Evolutionary conservation across 2,797 vertebrate species (phyloP), one percentile per base, ranked within the genome.

Genomic region (Pachyuromys duprasi): DNA sequence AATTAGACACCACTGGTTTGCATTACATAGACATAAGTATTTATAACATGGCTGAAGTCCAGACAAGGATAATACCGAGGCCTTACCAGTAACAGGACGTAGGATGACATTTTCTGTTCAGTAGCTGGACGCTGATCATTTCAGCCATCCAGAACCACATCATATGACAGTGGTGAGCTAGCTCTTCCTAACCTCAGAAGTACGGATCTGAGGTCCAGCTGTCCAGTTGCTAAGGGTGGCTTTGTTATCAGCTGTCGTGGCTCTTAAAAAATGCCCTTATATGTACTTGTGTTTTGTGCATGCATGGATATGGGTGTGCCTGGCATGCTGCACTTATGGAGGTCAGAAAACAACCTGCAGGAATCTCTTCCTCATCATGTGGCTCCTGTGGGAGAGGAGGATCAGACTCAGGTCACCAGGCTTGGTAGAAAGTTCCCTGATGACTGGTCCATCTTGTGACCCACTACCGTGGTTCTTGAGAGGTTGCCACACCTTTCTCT

Each of bases 91-190:
- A 75, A 89, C 2, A 91, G 93, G 82, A 86, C 91, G 36, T n/a
- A 20, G 84, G 81, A 31, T 8, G 72, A 26, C 22, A 75, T 90
- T 93, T 53, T 86, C 62, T 70, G 86, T 86, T 95, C 89, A 60
- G 69, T 92, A 86, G 60, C n/a, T 86, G 78, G 62, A 86, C 74
- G 90, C 20, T 18, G 33, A 89, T 89, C 49, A 65, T 86, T n/a
- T 67, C 24, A 33, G 79, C 91, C 33, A n/a, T 3, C 24, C 18
- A 31, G 7, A 87, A 83, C 24, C 36, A 78, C 36, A 79, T 45
- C 63, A 60, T 70, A 60, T 83, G 69, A 28, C 7, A 1, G 4
- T 11, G 9, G 22, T 14, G 39, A 42, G 15, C 49, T 45, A 60
- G 18, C 33, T 36, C 72, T 17, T 74, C n/a, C 70, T 93, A 49